Base-by-base conservation (phyloP, 2,797 vertebrate species). In the Bovichtus variegatus region DNA sequence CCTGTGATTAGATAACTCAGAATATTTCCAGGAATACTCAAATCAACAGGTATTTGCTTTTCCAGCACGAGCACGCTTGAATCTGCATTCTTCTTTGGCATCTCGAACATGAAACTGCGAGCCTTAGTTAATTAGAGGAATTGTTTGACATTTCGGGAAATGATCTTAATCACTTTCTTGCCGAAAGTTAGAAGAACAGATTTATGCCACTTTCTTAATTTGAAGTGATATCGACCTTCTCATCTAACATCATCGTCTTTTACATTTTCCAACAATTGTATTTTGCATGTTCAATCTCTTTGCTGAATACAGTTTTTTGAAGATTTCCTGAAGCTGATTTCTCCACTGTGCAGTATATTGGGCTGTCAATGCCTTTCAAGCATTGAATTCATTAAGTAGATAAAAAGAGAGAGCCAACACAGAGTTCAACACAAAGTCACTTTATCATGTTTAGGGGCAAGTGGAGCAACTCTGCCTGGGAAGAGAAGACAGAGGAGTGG, bases 401-500 rank as follows among this genome's bases (percentile, higher is more conserved):
- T 85, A 64, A 88, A 91, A 87, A 84, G 87, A 87, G 70, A 86
- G 76, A 87, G 75, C 58, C 86, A 79, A 91, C 78, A 84, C 84
- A 84, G 70, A 84, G 79, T 92, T 93, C 81, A 93, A 89, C 88
- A 92, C 86, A 92, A 87, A 90, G 80, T 90, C 86, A 92, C 86
- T 93, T 93, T 94, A 93, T 92, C 93, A 81, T 82, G 81, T 75
- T 88, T 68, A 47, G 64, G 78, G 81, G 83, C 74, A 84, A 61
- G 67, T 64, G 76, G 74, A 88, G 77, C 55, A 46, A 77, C 69
- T 81, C 59, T 75, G 61, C 12, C 62, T 12, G 51, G 49, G 68
- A 67, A 38, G 66, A 73, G 41, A 66, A 67, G 18, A 62, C 65
- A 70, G 31, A 53, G 65, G 29, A 64, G 43, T 29, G 40, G 9